phyloP scores from a whole-genome alignment of 2,888 invertebrate species.

The Cabera pusaria region DNA sequence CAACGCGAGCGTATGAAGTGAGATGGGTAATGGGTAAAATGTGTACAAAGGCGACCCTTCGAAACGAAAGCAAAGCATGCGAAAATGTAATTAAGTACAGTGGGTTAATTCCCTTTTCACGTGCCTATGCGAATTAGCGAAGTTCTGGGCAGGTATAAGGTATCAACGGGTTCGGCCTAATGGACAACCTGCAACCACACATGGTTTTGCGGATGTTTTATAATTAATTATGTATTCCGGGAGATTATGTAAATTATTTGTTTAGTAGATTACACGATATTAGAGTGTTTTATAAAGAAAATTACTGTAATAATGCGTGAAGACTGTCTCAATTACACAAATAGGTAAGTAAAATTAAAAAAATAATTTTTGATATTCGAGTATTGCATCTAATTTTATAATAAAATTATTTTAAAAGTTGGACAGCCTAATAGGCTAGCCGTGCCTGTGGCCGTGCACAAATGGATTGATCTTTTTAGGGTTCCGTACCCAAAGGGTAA shows the following conservation, averaged over 20 bases:
- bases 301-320: no score
- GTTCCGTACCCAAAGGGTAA: no score
- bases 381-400: no score
- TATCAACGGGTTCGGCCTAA: conserved; percentile 37
- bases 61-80: conserved; percentile 77
- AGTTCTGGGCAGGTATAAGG: conserved; percentile 56
- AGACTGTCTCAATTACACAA: no score
- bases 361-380: no score
- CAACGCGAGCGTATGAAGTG: conserved; percentile 50
- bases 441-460: no score
- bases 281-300: no score
- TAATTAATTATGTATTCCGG: conserved; percentile 3
- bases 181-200: conserved; percentile 45
- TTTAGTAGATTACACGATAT: not conserved
- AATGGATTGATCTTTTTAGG: no score
- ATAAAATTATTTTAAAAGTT: no score
- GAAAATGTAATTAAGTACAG: conserved; percentile 79
- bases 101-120: conserved; percentile 77
- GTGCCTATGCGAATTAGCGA: conserved; percentile 73
- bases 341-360: no score
- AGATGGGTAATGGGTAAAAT: conserved; percentile 48
- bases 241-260: conserved; percentile 7
- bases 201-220: conserved; percentile 13
- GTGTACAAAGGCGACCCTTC: conserved; percentile 70
- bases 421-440: no score